Base-by-base conservation (phyloP, 2,113 vertebrate species). In the Pipra filicauda region DNA sequence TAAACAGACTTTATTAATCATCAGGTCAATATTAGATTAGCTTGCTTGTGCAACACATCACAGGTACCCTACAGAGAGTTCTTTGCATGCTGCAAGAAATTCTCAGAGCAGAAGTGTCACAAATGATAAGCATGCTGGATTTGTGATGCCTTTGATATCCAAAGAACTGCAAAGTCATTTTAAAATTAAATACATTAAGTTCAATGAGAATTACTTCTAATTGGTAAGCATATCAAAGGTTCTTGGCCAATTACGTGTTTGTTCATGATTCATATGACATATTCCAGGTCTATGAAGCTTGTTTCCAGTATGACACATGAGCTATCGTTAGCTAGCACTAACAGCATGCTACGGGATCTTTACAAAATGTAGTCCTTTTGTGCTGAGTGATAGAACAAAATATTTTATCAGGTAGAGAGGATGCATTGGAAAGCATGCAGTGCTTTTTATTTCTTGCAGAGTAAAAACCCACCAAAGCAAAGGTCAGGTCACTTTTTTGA, bases 401-500 rank as follows among this genome's bases (percentile, higher is more conserved):
- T 97, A 88, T 91, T 97, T 95, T 95, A 94, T 98, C 91, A 90
- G 97, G 96, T 97, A 93, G 97, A 95, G 97, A 97, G 97, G 97
- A 96, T 98, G 97, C 97, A 97, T 97, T 93, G 94, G 92, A 94
- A 97, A 97, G 97, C 98, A 98, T 98, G 98, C 98, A 97, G 98
- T 98, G 98, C 97, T 98, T 97, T 98, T 96, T 96, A 98, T 97
- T 97, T 98, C 98, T 98, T 98, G 98, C 98, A 97, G 85, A 97
- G 91, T 95, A 98, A 97, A 97, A 98, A 98, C 98, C 98, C 98
- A 98, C 98, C 98, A 98, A 98, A 98, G 98, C 97, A 98, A 98
- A 98, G 97, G 98, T 98, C 98, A 98, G 98, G 98, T 98, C 98
- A 98, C 98, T 98, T 98, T 98, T 98, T 98, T 98, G 98, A 97